A percentile compares a stretch with the other conserved stretches of the same genome.
phyloP scores from a whole-genome alignment of 2,797 vertebrate genomes.

The Platalea minor region DNA sequence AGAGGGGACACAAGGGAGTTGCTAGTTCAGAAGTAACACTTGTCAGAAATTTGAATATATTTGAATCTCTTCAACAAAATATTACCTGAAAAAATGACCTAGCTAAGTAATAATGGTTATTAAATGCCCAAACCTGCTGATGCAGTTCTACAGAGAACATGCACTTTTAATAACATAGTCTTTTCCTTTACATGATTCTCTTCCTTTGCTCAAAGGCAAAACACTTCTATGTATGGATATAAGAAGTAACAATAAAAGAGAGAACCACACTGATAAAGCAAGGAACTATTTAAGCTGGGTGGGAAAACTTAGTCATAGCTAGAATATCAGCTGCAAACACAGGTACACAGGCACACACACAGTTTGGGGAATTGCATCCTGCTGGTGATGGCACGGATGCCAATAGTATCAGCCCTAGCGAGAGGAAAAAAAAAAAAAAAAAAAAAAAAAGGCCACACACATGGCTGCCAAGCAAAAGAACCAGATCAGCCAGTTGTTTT shows the following conservation, averaged over 20 bases:
- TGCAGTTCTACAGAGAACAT: not conserved
- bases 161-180: not conserved
- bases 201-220: not conserved
- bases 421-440: not conserved
- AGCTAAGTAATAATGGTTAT: not conserved
- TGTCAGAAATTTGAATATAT: not conserved
- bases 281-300: not conserved
- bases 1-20: not conserved
- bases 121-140: not conserved
- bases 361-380: not conserved
- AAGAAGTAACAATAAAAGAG: not conserved
- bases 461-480: not conserved
- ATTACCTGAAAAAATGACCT: not conserved
- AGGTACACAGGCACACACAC: not conserved
- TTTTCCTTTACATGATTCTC: not conserved
- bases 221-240: not conserved
- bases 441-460: not conserved
- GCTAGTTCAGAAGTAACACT: not conserved
- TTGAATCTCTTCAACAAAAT: not conserved
- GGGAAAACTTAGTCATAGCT: not conserved
- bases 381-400: not conserved
- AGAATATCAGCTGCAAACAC: not conserved
- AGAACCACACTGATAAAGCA: not conserved
- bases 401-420: not conserved
- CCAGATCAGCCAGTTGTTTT: not conserved